phyloP scores from a whole-genome alignment of 2,888 invertebrate species.

The Exephanes ischioxanthus region DNA sequence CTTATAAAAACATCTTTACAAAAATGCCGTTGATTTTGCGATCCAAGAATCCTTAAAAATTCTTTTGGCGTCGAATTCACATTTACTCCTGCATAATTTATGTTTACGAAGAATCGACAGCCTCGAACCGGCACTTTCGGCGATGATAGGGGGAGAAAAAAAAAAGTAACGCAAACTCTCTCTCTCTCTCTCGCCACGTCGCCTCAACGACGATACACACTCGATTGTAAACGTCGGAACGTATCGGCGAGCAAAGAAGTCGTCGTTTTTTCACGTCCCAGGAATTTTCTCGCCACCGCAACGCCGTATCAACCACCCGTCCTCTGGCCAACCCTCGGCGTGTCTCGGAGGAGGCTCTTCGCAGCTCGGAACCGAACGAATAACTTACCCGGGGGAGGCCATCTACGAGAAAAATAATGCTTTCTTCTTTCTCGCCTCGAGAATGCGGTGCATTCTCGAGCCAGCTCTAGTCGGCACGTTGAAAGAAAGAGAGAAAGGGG shows the following conservation, averaged over 20 bases:
- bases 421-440: constrained; percentile 60
- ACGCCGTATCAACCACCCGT: background rate
- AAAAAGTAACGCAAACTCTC: constrained; percentile 4
- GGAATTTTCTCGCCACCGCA: constrained; percentile 29
- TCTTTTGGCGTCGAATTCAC: background rate
- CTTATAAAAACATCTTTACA: no score
- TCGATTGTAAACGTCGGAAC: constrained; percentile 53
- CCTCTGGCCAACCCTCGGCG: background rate
- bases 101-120: background rate
- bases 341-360: constrained; percentile 44
- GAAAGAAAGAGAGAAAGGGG: constrained; percentile 45
- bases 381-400: constrained; percentile 58
- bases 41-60: background rate
- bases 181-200: background rate
- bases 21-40: background rate
- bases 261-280: constrained; percentile 11
- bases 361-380: constrained; percentile 62
- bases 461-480: constrained; percentile 48
- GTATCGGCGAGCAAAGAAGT: constrained; percentile 46
- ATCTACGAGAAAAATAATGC: constrained; percentile 68
- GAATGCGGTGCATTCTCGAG: constrained; percentile 40
- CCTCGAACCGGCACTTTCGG: constrained; percentile 5
- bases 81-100: background rate
- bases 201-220: constrained; percentile 24
- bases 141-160: background rate